Conservation (phyloP, 2,113 vertebrate species). For the Grus americana region DNA sequence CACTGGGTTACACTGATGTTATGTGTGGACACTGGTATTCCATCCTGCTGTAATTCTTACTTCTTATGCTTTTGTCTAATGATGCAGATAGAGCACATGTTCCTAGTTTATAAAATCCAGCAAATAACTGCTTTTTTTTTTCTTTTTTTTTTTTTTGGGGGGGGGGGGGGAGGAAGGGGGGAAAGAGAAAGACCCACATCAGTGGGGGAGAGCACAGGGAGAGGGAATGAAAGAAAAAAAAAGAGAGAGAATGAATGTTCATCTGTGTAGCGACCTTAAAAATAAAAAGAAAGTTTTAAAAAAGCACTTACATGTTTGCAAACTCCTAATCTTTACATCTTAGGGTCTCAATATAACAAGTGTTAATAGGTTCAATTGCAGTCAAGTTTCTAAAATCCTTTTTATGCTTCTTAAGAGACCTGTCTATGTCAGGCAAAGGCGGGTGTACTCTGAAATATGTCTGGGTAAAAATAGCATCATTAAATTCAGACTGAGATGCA, state of each 20-base stretch:
- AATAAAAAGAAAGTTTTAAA: neutral
- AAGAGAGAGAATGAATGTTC: neutral
- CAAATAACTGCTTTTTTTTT: neutral
- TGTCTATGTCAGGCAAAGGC: neutral
- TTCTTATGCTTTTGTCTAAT: neutral
- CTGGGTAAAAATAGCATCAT: neutral
- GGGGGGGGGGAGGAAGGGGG: rapidly evolving
- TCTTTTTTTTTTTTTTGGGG: no score
- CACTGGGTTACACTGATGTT: neutral
- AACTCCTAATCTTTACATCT: neutral
- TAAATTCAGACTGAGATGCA: neutral
- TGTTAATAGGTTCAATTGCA: neutral
- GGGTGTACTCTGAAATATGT: neutral
- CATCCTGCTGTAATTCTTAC: neutral
- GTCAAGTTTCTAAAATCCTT: neutral
- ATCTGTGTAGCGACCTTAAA: neutral
- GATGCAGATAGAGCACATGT: neutral
- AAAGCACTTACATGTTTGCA: neutral
- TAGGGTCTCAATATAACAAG: neutral
- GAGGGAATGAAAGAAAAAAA: neutral
- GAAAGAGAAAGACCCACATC: neutral
- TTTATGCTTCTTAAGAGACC: neutral
- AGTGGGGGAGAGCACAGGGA: neutral
- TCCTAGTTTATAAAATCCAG: neutral
- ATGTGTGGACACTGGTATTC: neutral